Conservation (phyloP, 2,797 vertebrate species). For the Pyrocephalus nanus region DNA sequence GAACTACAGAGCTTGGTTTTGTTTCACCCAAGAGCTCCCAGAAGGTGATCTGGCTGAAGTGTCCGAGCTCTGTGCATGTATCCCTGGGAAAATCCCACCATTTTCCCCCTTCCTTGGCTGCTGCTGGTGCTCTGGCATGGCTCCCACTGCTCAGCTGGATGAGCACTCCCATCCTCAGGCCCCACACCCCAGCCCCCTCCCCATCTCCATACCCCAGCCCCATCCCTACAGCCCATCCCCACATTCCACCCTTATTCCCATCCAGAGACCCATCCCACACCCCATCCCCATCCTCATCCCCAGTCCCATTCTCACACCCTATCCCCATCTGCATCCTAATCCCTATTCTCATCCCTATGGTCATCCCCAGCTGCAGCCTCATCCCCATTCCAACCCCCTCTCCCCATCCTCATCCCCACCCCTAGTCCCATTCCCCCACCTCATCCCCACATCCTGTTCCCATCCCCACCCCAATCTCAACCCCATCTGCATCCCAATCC, state of each 20-base stretch:
- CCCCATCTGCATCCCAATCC: neutral
- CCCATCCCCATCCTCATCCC: neutral
- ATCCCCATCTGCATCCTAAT: too few relatives aligned
- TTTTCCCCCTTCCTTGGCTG: too few relatives aligned
- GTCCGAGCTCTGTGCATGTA: accelerated
- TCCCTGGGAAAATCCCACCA: neutral
- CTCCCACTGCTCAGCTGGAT: neutral
- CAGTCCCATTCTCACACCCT: neutral
- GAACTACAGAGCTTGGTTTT: neutral
- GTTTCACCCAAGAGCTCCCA: neutral
- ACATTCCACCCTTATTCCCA: neutral
- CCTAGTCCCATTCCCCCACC: neutral
- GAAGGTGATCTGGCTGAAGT: neutral
- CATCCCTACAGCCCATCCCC: neutral
- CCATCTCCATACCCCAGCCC: neutral
- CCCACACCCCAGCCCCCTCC: too few relatives aligned
- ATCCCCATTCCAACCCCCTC: neutral
- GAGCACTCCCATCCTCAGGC: neutral
- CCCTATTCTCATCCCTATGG: neutral
- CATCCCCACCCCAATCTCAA: neutral
- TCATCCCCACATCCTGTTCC: neutral
- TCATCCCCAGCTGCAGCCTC: too few relatives aligned
- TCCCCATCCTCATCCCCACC: neutral
- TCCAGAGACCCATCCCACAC: neutral
- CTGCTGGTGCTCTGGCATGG: accelerated